Evolutionary conservation across 1,140 invertebrate genomes (phyloP).

Genomic region (Tetramorium alpestre): DNA sequence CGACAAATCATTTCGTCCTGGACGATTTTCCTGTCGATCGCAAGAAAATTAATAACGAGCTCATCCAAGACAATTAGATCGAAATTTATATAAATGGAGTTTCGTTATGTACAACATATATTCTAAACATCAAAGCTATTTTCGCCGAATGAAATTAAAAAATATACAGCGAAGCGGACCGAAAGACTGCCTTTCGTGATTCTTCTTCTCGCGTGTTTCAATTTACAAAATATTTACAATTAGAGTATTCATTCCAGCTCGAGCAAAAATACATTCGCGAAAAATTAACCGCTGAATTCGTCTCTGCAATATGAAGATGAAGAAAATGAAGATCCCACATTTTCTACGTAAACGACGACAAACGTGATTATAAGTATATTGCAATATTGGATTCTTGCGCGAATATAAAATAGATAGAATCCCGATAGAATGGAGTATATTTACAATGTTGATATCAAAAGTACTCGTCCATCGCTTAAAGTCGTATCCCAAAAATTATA

Average conservation of each 20-base stretch:
- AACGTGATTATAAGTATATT: slow-evolving; percentile 1
- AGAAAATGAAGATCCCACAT: background rate
- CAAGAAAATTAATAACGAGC: slow-evolving; percentile 7
- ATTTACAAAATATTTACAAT: slow-evolving; percentile 36
- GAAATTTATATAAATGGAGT: background rate
- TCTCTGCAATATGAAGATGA: background rate
- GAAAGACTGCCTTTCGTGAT: background rate
- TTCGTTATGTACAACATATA: background rate
- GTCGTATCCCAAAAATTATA: slow-evolving; percentile 25
- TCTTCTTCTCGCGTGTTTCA: background rate
- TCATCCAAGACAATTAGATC: background rate
- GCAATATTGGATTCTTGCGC: background rate
- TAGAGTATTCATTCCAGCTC: background rate
- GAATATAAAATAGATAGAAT: slow-evolving; percentile 45
- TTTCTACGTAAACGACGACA: background rate
- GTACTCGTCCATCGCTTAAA: slow-evolving; percentile 11
- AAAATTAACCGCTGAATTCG: background rate
- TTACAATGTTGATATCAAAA: slow-evolving; percentile 40
- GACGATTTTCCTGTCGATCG: background rate
- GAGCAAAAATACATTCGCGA: background rate
- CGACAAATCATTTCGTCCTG: background rate
- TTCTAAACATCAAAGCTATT: background rate
- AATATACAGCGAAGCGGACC: background rate
- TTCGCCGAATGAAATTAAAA: background rate
- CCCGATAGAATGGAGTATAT: background rate